Evolutionary conservation across 2,113 vertebrate genomes (phyloP), one percentile per base, ranked within the genome.

Genomic region (Megaleporinus macrocephalus): DNA sequence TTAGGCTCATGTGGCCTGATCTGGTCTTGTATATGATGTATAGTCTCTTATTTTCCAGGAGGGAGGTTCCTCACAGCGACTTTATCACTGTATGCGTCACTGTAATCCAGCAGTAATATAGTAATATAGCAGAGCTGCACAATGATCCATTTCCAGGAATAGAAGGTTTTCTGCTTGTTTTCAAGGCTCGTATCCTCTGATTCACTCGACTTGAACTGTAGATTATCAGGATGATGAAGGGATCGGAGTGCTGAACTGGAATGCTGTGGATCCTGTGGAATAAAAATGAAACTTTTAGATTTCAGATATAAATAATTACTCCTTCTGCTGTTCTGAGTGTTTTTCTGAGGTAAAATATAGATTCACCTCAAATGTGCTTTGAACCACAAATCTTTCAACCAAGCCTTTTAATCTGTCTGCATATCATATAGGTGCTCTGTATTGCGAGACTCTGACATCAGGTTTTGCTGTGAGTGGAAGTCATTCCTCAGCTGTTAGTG

Each of bases 91-190:
- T 20, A 62, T 72, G 69, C 22, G 70, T 73, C 70, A 63, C 16
- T 70, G 22, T 73, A 26, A 53, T 10, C 55, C 80, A 69, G 24
- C 61, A 79, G 76, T 75, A 65, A 70, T 82, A 63, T 24, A 66
- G 79, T 66, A 51, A 51, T 57, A n/a, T 63, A 69, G n/a, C 11
- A 36, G 66, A 77, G 26, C 20, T 59, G 63, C 24, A 41, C 29
- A 55, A 29, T 85, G 80, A 79, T 27, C 68, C 65, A 36, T 72
- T 82, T 79, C 84, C 80, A 47, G 65, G 57, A 66, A 62, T 76
- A 65, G 71, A 72, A 41, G 29, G 24, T 57, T 74, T 55, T 55
- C 29, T 6, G 29, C 9, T 72, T 74, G 18, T 3, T 83, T 49
- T 51, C 18, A 59, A n/a, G 20, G 14, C 22, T 27, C 18, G 10